These are phyloP conservation scores for Nomada fabriciana DNA, from an alignment of 2,888 invertebrate species.

Conservation along the genomic window DNA sequence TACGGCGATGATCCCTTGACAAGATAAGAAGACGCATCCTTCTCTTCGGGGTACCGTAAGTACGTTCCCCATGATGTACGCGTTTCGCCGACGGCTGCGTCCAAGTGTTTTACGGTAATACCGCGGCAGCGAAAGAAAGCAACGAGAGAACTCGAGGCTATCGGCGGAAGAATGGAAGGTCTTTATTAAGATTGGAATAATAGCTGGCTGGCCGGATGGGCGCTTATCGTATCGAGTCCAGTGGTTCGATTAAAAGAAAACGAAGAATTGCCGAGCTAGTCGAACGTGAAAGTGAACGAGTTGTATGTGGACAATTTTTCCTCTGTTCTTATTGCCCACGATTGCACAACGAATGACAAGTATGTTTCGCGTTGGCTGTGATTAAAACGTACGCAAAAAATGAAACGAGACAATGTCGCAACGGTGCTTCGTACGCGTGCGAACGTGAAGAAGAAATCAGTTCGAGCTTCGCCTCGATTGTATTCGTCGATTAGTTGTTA, in stretches of 20 bases:
- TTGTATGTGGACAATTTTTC: too few relatives aligned
- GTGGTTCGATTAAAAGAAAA: background rate
- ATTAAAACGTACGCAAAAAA: background rate
- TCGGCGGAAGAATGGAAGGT: slow-evolving; percentile 58
- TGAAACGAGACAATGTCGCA: slow-evolving; percentile 15
- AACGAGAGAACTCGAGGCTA: slow-evolving; percentile 44
- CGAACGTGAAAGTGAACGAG: background rate
- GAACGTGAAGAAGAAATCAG: background rate
- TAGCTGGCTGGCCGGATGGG: background rate
- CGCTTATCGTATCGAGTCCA: too few relatives aligned
- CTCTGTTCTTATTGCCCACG: too few relatives aligned
- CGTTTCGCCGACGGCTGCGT: slow-evolving; percentile 57
- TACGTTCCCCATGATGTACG: slow-evolving; percentile 60
- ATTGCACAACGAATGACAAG: too few relatives aligned
- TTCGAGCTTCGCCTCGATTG: slow-evolving; percentile 7
- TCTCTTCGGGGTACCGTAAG: slow-evolving; percentile 58
- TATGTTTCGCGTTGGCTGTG: too few relatives aligned
- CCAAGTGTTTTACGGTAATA: slow-evolving; percentile 54
- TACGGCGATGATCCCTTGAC: slow-evolving; percentile 69
- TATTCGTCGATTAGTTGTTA: background rate
- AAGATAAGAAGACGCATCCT: slow-evolving; percentile 73
- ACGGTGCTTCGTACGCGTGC: background rate
- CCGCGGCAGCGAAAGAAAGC: slow-evolving; percentile 48
- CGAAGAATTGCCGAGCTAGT: background rate
- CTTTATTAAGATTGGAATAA: slow-evolving; percentile 62